Percentiles rank a stretch among this genome's conserved stretches.
These are phyloP conservation scores for Gobionotothen gibberifrons DNA, from an alignment of 2,797 vertebrate species.

Conservation along the genomic window DNA sequence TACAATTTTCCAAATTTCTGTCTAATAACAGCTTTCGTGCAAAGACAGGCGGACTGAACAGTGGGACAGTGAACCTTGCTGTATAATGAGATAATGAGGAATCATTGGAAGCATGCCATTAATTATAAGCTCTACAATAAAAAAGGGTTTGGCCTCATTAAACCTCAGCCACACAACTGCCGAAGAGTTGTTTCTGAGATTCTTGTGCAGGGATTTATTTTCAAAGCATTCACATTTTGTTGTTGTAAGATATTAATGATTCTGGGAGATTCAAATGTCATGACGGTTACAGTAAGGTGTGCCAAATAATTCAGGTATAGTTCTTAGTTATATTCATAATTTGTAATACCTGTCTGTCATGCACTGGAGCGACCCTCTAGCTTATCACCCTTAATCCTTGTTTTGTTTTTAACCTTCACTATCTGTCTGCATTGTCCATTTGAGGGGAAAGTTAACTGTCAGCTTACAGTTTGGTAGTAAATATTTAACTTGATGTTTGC, in stretches of 20 bases:
- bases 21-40: conserved; percentile 4
- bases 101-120: conserved; percentile 9
- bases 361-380: conserved; percentile 1
- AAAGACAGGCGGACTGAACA: conserved; percentile 8
- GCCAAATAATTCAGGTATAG: conserved; percentile 1
- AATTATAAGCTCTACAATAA: neutral
- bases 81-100: neutral
- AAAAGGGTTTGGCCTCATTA: neutral
- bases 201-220: neutral
- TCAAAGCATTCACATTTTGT: neutral
- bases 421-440: neutral
- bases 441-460: conserved; percentile 20
- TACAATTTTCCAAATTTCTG: neutral
- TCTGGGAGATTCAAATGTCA: conserved; percentile 2
- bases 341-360: conserved; percentile 4
- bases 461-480: conserved; percentile 18
- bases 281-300: conserved; percentile 19
- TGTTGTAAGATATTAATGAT: neutral
- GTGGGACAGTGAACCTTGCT: neutral
- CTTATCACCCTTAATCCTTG: neutral
- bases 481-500: conserved; percentile 67
- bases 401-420: neutral
- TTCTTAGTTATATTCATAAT: neutral
- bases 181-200: neutral
- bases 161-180: neutral